Base-by-base conservation (phyloP, 1,140 invertebrate genomes). In the Drosophila biarmipes region DNA sequence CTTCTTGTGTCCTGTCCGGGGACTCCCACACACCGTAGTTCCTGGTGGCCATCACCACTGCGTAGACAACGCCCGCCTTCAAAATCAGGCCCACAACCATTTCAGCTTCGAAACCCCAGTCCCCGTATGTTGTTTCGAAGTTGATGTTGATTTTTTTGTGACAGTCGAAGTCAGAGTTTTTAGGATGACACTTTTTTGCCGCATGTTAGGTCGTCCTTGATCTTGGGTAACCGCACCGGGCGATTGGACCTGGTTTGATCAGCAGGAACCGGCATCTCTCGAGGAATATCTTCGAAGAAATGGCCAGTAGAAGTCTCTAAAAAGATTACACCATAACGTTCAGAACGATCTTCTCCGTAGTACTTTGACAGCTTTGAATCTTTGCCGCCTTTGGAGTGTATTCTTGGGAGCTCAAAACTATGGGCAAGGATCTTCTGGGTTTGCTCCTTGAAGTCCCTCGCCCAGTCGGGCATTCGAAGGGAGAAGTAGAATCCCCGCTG, bases 171-270 rank as follows among this genome's bases (percentile, higher is more conserved):
- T n/a, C 14, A 6, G n/a, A 40, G 31, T 21, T 6, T 48, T 59
- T 82, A 68, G 15, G 49, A 11, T n/a, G 56, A n/a, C n/a, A 43
- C 34, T 27, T 49, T 43, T 57, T 86, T 86, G 17, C 69, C 46
- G 54, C 82, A 86, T 0, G 78, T 81, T n/a, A 78, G 42, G 29
- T 87, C 82, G 27, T 89, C 72, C 46, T 87, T 87, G 17, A 89
- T 87, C 49, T 89, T 89, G 29, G 74, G 71, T 2, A 35, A 48
- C 38, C 46, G 66, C 7, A 62, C 45, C 29, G 53, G 43, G 12
- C 37, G 37, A 11, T 6, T 43, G 8, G 27, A 6, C 21, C 56
- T 54, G 10, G 5, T 29, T 51, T 12, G 8, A 10, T 24, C 14
- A 11, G 29, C 12, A 11, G 29, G 21, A 6, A 48, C 6, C 5